A percentile compares a stretch with the other conserved stretches of the same genome.
These are phyloP conservation scores for Dipodomys merriami DNA, from an alignment of 2,113 vertebrate species.

Conservation along the genomic window DNA sequence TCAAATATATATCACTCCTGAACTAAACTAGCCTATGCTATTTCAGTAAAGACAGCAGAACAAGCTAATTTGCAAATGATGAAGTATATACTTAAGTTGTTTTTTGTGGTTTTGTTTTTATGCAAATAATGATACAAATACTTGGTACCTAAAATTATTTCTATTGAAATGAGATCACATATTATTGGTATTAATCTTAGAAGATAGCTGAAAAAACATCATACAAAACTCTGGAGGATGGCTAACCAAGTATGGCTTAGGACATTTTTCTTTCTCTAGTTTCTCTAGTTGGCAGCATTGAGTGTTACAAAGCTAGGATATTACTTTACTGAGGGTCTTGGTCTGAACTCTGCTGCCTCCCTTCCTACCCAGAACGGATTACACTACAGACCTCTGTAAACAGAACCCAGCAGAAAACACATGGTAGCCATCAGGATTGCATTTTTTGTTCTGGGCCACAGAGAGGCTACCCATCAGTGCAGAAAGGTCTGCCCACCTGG, in stretches of 20 bases:
- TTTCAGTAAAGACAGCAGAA: neutral
- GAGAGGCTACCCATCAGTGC: conserved; percentile 90
- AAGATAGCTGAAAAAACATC: neutral
- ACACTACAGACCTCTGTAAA: conserved; percentile 71
- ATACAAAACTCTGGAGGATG: neutral
- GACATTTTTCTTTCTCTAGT: neutral
- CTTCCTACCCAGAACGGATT: conserved; percentile 75
- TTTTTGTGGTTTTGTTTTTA: neutral
- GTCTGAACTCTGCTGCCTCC: conserved; percentile 68
- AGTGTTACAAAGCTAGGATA: neutral
- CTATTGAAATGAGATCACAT: neutral
- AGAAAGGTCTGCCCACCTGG: conserved; percentile 90
- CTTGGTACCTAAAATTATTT: neutral
- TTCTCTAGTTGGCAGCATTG: neutral
- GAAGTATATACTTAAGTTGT: neutral
- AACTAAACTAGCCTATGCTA: neutral
- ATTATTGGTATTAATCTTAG: neutral
- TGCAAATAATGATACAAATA: neutral
- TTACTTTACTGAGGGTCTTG: conserved; percentile 53
- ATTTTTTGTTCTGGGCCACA: conserved; percentile 88
- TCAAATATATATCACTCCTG: neutral
- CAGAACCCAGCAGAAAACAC: conserved; percentile 84
- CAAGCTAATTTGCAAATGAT: neutral
- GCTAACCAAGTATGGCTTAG: neutral
- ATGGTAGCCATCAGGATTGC: conserved; percentile 89